phyloP scores from a whole-genome alignment of 2,797 vertebrate genomes.

The Channa striata region DNA sequence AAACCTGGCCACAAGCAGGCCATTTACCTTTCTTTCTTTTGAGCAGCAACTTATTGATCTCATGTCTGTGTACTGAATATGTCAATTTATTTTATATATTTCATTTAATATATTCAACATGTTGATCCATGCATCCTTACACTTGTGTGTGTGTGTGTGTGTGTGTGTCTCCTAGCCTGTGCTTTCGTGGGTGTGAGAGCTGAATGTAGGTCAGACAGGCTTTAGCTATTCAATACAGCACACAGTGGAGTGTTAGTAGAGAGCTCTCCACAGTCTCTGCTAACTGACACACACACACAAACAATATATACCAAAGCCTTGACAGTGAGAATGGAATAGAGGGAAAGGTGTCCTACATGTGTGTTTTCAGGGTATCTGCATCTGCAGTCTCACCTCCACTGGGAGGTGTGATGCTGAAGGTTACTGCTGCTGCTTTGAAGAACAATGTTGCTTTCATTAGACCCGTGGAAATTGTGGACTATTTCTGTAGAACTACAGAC shows the following conservation, averaged over 20 bases:
- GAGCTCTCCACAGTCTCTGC: slow-evolving; percentile 18
- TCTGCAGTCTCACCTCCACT: slow-evolving; percentile 24
- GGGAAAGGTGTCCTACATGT: slow-evolving; percentile 46
- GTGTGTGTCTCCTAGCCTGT: neutral
- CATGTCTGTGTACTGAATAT: too few species aligned
- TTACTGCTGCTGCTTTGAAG: slow-evolving; percentile 14
- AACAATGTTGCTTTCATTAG: neutral
- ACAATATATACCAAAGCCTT: neutral
- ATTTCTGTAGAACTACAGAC: neutral
- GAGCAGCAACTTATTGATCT: slow-evolving; percentile 6
- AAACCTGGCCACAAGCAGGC: too few species aligned
- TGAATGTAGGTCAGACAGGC: slow-evolving; percentile 63
- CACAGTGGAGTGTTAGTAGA: slow-evolving; percentile 18
- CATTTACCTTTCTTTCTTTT: too few species aligned
- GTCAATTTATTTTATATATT: too few species aligned
- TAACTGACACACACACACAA: slow-evolving; percentile 7
- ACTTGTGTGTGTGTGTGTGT: neutral
- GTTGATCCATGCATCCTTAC: neutral
- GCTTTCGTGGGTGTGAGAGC: slow-evolving; percentile 14
- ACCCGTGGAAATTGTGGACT: neutral
- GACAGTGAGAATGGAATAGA: neutral
- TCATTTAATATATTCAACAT: neutral
- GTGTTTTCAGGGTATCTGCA: slow-evolving; percentile 33
- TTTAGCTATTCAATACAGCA: slow-evolving; percentile 39
- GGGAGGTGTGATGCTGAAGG: slow-evolving; percentile 10